Evolutionary conservation across 2,113 vertebrate species (phyloP).

Genomic region (Corythornis madagascariensis): DNA sequence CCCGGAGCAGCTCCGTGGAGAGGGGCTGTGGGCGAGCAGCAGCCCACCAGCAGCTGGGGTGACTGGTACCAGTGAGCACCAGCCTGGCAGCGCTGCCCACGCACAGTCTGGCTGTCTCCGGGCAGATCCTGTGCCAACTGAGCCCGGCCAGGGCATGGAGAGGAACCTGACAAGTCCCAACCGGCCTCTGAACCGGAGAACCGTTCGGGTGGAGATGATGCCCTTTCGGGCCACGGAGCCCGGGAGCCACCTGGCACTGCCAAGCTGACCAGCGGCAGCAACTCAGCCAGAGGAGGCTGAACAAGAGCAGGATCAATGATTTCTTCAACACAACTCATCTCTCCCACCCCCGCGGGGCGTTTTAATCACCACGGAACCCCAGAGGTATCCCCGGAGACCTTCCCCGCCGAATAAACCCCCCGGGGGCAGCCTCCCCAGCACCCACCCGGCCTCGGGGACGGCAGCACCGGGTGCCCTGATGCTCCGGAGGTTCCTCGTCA

Average conservation of each 20-base stretch:
- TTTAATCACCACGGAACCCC: background rate
- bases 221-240: background rate
- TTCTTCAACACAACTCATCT: background rate
- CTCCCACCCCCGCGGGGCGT: background rate
- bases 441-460: rapidly evolving
- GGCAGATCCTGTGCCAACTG: rapidly evolving
- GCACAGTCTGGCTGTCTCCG: rapidly evolving
- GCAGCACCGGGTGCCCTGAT: background rate
- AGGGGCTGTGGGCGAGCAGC: background rate
- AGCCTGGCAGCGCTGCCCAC: background rate
- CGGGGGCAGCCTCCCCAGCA: rapidly evolving
- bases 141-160: background rate
- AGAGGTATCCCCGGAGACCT: background rate
- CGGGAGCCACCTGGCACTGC: no score
- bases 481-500: rapidly evolving
- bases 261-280: background rate
- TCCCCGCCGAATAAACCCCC: no score
- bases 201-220: background rate
- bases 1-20: background rate
- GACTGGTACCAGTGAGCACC: rapidly evolving
- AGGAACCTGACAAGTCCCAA: background rate
- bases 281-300: background rate
- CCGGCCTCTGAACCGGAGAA: background rate
- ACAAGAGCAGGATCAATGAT: no score
- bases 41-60: background rate